Evolutionary conservation across 2,888 invertebrate species (phyloP), one percentile per base, ranked within the genome.

Genomic region (Chloromyia formosa): DNA sequence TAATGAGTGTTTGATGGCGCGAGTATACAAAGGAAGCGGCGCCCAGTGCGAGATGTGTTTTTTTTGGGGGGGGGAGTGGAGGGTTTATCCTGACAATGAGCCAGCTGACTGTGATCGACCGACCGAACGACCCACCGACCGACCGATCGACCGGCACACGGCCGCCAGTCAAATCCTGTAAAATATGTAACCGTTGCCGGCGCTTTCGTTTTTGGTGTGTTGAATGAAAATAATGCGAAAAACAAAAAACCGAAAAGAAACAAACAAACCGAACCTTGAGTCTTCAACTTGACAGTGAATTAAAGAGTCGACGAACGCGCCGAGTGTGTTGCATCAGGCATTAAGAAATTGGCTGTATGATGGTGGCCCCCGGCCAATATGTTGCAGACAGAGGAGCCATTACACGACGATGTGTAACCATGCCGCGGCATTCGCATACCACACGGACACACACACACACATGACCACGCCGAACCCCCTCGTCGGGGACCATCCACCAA

Each of bases 231-330:
- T 35, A 7, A 35, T 7, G 27, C 27, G 27, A 35, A 35, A 35
- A 35, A 35, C 27, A 35, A 35, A 35, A 35, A 35, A 35, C 3
- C 27, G 27, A 35, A 35, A 4, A 35, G 27, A 35, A 35, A 35
- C 3, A 35, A 7, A 1, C 40, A n/a, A 35, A 35, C 27, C 12
- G 16, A 40, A 62, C 62, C 62, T 62, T 62, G 62, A 62, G 12
- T 40, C 60, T 62, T 62, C 40, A 62, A 62, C 62, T 62, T 62
- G 62, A 62, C 62, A 62, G 40, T 62, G 62, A 62, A 62, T 62
- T 40, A 49, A 35, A 35, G 62, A 62, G 62, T 16, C 62, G 40
- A 14, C 12, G 40, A 35, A 40, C 22, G 62, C 2, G 35, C 4
- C 2, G 2, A 7, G 27, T 35, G 27, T 35, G 27, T 49, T 49